Conservation (phyloP, 2,113 vertebrate species). For the Syngnathus typhle region DNA sequence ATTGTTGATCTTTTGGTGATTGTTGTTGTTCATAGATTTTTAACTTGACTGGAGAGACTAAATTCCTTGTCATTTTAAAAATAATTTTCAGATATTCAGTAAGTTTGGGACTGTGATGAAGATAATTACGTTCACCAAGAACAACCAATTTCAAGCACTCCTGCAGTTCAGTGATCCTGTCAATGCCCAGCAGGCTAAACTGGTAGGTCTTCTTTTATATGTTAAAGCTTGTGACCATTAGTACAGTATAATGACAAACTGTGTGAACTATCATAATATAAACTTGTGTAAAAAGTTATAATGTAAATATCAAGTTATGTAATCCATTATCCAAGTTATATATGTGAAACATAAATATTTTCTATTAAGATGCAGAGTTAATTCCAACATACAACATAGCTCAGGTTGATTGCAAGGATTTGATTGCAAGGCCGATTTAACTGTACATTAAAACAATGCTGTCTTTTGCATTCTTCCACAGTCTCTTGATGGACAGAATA, state of each 20-base stretch:
- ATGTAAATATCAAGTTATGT: too few species aligned
- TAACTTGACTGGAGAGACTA: not conserved
- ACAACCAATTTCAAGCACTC: conserved; percentile 98
- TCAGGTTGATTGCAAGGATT: not conserved
- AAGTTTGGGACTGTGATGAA: conserved; percentile 98
- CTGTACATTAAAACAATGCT: not conserved
- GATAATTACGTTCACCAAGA: conserved; percentile 99
- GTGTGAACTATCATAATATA: not conserved
- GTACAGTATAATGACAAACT: not conserved
- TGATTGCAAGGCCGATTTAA: not conserved
- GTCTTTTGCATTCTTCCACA: conserved; percentile 38
- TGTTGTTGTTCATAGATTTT: not conserved
- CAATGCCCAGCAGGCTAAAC: conserved; percentile 95
- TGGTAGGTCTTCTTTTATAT: conserved; percentile 71
- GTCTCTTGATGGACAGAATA: conserved; percentile 98
- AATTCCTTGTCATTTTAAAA: not conserved
- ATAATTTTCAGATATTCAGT: conserved; percentile 83
- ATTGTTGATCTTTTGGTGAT: not conserved
- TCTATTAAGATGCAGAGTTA: too few species aligned
- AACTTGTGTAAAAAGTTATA: too few species aligned
- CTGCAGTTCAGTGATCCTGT: conserved; percentile 95
- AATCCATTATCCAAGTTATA: too few species aligned
- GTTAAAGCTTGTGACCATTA: not conserved
- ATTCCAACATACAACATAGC: too few species aligned
- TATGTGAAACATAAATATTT: too few species aligned